phyloP scores from a whole-genome alignment of 2,888 invertebrate species.

The Drosophila anomalipes region DNA sequence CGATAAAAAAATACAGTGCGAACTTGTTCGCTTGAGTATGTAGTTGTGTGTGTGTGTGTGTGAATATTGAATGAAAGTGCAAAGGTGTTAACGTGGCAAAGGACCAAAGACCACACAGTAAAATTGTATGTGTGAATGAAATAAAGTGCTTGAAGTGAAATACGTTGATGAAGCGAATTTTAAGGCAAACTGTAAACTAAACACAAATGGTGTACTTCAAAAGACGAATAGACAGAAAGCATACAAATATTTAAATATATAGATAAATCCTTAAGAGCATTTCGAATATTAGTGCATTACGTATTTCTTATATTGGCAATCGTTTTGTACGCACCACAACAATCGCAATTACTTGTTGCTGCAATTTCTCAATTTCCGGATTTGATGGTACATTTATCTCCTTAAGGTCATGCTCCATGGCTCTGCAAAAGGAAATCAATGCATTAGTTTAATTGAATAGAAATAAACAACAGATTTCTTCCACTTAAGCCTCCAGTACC shows the following conservation, averaged over 20 bases:
- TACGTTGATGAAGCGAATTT: constrained; percentile 3
- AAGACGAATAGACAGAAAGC: constrained; percentile 18
- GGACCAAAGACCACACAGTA: constrained; percentile 25
- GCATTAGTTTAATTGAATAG: not conserved
- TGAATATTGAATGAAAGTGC: constrained; percentile 24
- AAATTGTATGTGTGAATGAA: constrained; percentile 22
- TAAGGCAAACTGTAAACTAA: constrained; percentile 3
- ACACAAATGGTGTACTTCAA: constrained; percentile 7
- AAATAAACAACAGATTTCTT: not conserved
- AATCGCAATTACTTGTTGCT: constrained; percentile 85
- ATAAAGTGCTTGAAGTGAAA: constrained; percentile 19
- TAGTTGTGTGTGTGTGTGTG: constrained; percentile 6
- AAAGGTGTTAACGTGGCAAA: constrained; percentile 57
- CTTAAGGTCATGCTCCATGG: constrained; percentile 85
- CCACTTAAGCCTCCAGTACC: not conserved
- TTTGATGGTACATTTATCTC: constrained; percentile 84
- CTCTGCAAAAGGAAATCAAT: constrained; percentile 65
- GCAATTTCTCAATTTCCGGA: constrained; percentile 84
- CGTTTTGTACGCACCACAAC: constrained; percentile 83
- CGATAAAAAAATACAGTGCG: not conserved
- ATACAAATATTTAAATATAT: constrained; percentile 24
- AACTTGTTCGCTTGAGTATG: not conserved
- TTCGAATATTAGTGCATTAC: constrained; percentile 6
- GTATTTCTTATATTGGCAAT: constrained; percentile 31
- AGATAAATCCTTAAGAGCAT: constrained; percentile 13